Evolutionary conservation across 1,140 invertebrate species (phyloP).

Genomic region (Eupeodes corollae): DNA sequence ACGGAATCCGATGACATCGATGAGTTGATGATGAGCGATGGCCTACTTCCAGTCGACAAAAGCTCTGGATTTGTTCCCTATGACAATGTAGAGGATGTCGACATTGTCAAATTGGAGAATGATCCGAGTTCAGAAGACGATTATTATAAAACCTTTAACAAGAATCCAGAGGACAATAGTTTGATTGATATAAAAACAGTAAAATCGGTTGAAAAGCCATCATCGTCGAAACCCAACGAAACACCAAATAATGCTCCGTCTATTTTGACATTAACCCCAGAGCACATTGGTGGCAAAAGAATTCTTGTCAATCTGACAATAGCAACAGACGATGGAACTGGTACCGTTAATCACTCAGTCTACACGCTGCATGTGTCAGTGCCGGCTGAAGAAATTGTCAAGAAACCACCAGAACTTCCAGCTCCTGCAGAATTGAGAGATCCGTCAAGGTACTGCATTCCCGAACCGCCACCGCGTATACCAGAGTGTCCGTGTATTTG

Average conservation of each 20-base stretch:
- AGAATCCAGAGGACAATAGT: neutral
- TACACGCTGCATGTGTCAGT: conserved; percentile 34
- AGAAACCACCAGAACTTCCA: neutral
- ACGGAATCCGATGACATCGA: neutral
- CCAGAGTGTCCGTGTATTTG: conserved; percentile 33
- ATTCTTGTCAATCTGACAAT: conserved; percentile 34
- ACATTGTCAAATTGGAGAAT: conserved; percentile 29
- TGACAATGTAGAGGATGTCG: conserved; percentile 16
- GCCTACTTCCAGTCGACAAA: conserved; percentile 5
- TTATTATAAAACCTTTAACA: conserved; percentile 13
- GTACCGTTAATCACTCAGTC: conserved; percentile 15
- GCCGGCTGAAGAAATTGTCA: conserved; percentile 10
- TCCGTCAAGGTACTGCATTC: conserved; percentile 12
- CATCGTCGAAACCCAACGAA: neutral
- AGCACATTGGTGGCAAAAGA: conserved; percentile 23
- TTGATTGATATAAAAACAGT: neutral
- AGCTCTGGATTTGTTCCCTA: conserved; percentile 9
- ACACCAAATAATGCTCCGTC: neutral
- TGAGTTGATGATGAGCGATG: conserved; percentile 29
- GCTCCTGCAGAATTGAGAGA: neutral
- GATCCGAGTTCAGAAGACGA: conserved; percentile 11
- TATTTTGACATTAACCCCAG: neutral
- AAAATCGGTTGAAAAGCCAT: neutral
- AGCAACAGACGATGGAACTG: conserved; percentile 28
- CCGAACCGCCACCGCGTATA: conserved; percentile 32